These are phyloP conservation scores for Uromys caudimaculatus DNA, from an alignment of 2,797 vertebrate species.

Conservation along the genomic window DNA sequence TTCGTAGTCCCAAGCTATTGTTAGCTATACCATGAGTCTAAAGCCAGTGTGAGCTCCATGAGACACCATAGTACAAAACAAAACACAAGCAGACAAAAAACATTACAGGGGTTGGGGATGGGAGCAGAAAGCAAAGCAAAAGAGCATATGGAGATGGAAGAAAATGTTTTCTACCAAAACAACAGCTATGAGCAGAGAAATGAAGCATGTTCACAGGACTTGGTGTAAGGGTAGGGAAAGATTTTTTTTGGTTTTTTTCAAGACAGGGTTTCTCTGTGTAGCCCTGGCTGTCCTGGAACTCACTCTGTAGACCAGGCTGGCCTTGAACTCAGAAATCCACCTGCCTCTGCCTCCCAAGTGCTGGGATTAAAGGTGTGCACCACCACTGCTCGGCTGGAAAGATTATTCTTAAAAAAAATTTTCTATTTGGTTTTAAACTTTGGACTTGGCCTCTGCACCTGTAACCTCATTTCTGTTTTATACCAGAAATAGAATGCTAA, in stretches of 20 bases:
- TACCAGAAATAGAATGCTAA: constrained; percentile 25
- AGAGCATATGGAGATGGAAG: background rate
- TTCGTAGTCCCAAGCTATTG: background rate
- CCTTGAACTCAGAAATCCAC: no score
- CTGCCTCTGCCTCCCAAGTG: no score
- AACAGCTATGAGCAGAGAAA: background rate
- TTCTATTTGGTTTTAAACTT: constrained; percentile 36
- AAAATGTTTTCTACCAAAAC: constrained; percentile 22
- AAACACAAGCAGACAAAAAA: background rate
- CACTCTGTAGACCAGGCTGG: no score
- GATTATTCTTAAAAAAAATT: background rate
- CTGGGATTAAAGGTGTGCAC: no score
- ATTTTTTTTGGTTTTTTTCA: no score
- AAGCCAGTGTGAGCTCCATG: background rate
- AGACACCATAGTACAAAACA: background rate
- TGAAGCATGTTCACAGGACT: background rate
- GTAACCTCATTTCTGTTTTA: background rate
- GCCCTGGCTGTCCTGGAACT: no score
- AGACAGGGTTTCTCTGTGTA: no score
- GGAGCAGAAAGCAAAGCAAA: background rate
- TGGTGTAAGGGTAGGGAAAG: background rate
- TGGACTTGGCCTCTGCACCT: background rate
- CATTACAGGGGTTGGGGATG: background rate
- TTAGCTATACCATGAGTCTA: background rate
- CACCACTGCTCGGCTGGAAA: no score